These are phyloP conservation scores for Discoglossus pictus DNA, from an alignment of 2,797 vertebrate genomes.

Conservation along the genomic window DNA sequence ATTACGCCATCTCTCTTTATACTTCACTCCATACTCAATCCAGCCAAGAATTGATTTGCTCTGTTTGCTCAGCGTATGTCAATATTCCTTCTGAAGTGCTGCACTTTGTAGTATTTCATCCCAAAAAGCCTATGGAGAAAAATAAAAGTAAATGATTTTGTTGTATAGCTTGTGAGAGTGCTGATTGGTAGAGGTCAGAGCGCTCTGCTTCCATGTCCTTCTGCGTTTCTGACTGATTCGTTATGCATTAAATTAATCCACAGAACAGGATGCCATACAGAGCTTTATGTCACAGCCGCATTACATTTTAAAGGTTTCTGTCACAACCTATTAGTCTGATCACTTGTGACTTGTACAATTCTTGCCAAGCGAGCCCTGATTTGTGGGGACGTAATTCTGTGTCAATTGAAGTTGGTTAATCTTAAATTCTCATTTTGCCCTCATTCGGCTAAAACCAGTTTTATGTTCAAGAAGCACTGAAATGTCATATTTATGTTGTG, in stretches of 20 bases:
- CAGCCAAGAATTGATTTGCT: background rate
- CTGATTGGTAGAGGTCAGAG: background rate
- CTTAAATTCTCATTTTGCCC: conserved; percentile 53
- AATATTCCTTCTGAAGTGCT: background rate
- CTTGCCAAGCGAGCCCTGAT: conserved; percentile 54
- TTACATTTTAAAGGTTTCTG: conserved; percentile 45
- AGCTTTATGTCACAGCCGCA: conserved; percentile 3
- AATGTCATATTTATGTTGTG: too few relatives aligned
- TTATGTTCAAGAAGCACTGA: too few relatives aligned
- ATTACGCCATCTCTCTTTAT: too few relatives aligned
- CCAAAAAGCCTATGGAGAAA: too few relatives aligned
- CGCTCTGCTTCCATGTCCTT: background rate
- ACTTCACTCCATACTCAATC: too few relatives aligned
- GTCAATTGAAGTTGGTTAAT: conserved; percentile 64
- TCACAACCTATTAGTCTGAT: conserved; percentile 53
- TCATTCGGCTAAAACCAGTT: background rate
- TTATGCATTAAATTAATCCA: background rate
- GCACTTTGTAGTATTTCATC: too few relatives aligned
- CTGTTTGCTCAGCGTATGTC: background rate
- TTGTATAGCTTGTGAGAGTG: too few relatives aligned
- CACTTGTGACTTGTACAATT: conserved; percentile 52
- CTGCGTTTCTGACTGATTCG: background rate
- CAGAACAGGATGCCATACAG: conserved; percentile 4
- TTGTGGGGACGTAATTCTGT: conserved; percentile 60
- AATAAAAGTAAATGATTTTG: too few relatives aligned